Evolutionary conservation across 2,797 vertebrate species (phyloP).

Genomic region (Danionella dracula): DNA sequence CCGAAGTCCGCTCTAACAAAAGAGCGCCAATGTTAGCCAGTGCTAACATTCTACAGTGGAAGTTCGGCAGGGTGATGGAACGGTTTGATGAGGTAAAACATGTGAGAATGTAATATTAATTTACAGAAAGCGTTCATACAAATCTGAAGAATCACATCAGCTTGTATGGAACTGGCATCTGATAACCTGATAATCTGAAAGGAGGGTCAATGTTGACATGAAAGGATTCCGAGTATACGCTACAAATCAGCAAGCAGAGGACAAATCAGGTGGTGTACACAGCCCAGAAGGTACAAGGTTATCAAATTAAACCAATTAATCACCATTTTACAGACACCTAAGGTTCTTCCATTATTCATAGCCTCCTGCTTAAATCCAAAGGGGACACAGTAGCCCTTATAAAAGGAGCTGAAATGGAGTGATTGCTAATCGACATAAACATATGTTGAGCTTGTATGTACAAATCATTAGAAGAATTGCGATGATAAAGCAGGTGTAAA

Average conservation of each 20-base stretch:
- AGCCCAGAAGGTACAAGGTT: slow-evolving; percentile 7
- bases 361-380: slow-evolving; percentile 12
- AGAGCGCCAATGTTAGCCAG: too few species aligned
- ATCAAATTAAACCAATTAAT: slow-evolving; percentile 30
- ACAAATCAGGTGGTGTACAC: slow-evolving; percentile 6
- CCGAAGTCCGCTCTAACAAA: too few species aligned
- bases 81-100: too few species aligned
- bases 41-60: too few species aligned
- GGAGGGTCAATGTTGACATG: neutral
- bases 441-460: neutral
- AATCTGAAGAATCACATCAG: too few species aligned
- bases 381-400: neutral
- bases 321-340: slow-evolving; percentile 26
- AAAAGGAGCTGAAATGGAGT: neutral
- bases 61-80: too few species aligned
- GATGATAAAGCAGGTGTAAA: neutral
- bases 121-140: too few species aligned
- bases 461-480: neutral
- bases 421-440: neutral
- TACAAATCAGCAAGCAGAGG: slow-evolving; percentile 1
- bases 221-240: neutral
- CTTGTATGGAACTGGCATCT: too few species aligned
- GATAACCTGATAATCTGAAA: too few species aligned
- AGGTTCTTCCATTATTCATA: slow-evolving; percentile 28
- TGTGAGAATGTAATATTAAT: too few species aligned